Percentiles rank a stretch among this genome's conserved stretches.
These are phyloP conservation scores for Myoxocephalus aenaeus DNA, from an alignment of 2,797 vertebrate species.

Conservation along the genomic window DNA sequence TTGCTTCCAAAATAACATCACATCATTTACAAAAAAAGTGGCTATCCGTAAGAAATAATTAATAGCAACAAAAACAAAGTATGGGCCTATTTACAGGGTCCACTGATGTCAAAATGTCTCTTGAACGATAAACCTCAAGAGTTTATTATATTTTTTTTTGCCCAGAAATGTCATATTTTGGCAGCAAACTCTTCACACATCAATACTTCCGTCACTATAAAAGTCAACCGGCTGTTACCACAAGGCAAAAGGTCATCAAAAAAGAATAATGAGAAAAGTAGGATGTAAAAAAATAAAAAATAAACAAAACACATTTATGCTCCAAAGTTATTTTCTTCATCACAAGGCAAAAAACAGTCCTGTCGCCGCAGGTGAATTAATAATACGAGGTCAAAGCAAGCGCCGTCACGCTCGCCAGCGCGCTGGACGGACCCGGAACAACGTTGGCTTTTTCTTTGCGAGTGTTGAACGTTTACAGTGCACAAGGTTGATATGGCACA, in stretches of 20 bases:
- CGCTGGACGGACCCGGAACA: slow-evolving; percentile 52
- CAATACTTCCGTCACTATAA: slow-evolving; percentile 56
- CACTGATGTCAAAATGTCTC: slow-evolving; percentile 33
- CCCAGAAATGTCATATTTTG: slow-evolving; percentile 41
- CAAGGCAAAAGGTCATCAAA: slow-evolving; percentile 71
- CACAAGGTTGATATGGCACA: slow-evolving; percentile 77
- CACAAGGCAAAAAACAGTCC: slow-evolving; percentile 82
- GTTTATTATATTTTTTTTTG: slow-evolving; percentile 1
- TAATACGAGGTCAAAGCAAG: slow-evolving; percentile 59
- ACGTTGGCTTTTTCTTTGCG: slow-evolving; percentile 63
- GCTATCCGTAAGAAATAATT: slow-evolving; percentile 23
- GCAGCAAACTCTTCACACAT: slow-evolving; percentile 71
- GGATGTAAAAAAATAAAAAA: slow-evolving; percentile 44
- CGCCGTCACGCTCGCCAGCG: slow-evolving; percentile 49
- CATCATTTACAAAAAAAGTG: slow-evolving; percentile 33
- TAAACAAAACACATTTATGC: slow-evolving; percentile 37
- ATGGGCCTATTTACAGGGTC: slow-evolving; percentile 55
- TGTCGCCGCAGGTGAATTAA: slow-evolving; percentile 68
- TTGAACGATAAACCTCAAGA: slow-evolving; percentile 13
- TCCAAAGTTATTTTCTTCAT: slow-evolving; percentile 69
- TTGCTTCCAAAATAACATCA: slow-evolving; percentile 62
- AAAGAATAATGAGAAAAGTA: slow-evolving; percentile 66
- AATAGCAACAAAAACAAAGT: slow-evolving; percentile 37
- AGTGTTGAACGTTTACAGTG: slow-evolving; percentile 70
- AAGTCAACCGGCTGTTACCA: slow-evolving; percentile 64